phyloP scores from a whole-genome alignment of 2,113 vertebrate genomes.

The Microcebus tavaratra region DNA sequence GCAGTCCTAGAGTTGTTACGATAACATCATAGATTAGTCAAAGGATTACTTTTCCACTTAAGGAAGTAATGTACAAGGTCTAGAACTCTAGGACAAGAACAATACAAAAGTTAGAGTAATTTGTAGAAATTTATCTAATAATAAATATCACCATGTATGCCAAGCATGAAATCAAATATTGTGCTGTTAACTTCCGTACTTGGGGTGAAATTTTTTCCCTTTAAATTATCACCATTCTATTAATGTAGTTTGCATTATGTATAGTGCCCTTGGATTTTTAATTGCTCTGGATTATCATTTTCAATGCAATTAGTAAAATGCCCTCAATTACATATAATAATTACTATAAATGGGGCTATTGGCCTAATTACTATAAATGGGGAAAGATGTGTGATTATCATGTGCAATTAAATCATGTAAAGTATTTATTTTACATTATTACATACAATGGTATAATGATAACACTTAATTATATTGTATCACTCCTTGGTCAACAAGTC shows the following conservation, averaged over 20 bases:
- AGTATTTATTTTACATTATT: constrained; percentile 74
- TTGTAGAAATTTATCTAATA: not conserved
- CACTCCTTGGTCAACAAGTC: constrained; percentile 63
- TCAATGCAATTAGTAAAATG: constrained; percentile 76
- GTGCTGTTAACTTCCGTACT: not conserved
- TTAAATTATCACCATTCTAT: constrained; percentile 64
- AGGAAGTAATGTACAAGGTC: not conserved
- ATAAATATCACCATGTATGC: not conserved
- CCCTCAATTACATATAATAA: constrained; percentile 71
- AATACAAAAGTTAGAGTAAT: constrained; percentile 7
- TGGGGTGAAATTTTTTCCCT: constrained; percentile 18
- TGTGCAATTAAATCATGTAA: constrained; percentile 61
- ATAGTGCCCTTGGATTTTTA: constrained; percentile 71
- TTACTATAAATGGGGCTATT: constrained; percentile 71
- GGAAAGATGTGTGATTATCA: constrained; percentile 69
- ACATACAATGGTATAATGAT: constrained; percentile 46
- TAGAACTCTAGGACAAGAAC: not conserved
- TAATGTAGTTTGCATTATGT: constrained; percentile 39
- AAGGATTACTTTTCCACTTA: constrained; percentile 34
- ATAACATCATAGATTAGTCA: not conserved
- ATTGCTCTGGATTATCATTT: constrained; percentile 68
- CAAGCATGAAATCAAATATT: not conserved
- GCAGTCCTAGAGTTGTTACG: not conserved
- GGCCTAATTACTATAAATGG: constrained; percentile 76
- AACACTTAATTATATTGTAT: constrained; percentile 51